A percentile compares a stretch with the other conserved stretches of the same genome.
Conservation (phyloP, 2,888 invertebrate genomes). For the Serripes groenlandicus region DNA sequence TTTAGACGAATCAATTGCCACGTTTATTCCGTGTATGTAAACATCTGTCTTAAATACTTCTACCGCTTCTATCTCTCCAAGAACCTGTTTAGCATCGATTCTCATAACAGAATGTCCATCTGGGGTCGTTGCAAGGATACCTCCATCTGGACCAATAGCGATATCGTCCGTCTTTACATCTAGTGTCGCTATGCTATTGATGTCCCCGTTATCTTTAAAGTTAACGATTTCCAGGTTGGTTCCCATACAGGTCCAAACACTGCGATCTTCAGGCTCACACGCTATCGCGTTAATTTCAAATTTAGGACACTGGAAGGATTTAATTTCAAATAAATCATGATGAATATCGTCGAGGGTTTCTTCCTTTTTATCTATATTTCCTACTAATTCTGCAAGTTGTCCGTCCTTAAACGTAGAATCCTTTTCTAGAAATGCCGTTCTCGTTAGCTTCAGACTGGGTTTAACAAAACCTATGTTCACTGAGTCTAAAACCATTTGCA, state of each 20-base stretch:
- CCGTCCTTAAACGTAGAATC: not conserved
- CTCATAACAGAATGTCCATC: conserved; percentile 26
- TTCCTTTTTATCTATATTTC: conserved; percentile 1
- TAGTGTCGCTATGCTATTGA: not conserved
- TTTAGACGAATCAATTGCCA: conserved; percentile 30
- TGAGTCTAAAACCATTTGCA: conserved; percentile 29
- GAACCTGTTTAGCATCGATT: not conserved
- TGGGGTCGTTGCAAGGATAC: conserved; percentile 39
- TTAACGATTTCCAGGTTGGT: conserved; percentile 29
- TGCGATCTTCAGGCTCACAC: conserved; percentile 7
- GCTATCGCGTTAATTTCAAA: conserved; percentile 35
- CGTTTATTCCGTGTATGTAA: conserved; percentile 36
- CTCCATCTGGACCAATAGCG: conserved; percentile 3
- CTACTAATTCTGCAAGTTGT: conserved; percentile 25
- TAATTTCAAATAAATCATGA: conserved; percentile 13
- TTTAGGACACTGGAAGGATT: conserved; percentile 12
- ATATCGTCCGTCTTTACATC: conserved; percentile 43
- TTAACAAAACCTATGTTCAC: conserved; percentile 21
- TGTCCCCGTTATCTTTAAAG: not conserved
- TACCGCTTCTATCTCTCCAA: not conserved
- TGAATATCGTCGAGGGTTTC: conserved; percentile 31
- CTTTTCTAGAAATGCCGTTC: conserved; percentile 6
- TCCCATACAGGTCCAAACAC: conserved; percentile 32
- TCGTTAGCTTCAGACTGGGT: conserved; percentile 17
- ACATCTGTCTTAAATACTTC: conserved; percentile 1